Evolutionary conservation across 1,140 invertebrate genomes (phyloP), one percentile per base, ranked within the genome.

Genomic region (Zaprionus lachaisei): DNA sequence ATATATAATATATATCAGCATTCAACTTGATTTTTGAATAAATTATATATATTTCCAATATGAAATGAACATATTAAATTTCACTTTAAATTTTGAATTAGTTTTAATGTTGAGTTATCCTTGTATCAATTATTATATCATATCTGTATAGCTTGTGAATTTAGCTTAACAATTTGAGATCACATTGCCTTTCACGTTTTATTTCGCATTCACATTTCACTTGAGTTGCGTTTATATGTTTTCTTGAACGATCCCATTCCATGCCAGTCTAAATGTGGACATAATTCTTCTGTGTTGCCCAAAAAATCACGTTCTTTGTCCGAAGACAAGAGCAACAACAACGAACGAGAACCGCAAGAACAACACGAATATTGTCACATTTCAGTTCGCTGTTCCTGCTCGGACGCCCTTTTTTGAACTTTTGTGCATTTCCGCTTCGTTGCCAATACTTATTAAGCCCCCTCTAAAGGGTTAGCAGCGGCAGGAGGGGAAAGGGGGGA

Each of bases 261-360:
- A 69, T 85, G 83, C 80, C 81, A 84, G 56, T 22, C 58, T 34
- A 65, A 73, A 73, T 83, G 83, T 67, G 62, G 66, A 82, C 73
- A 79, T 72, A 77, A 83, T 67, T 87, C 77, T 77, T 83, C 66
- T 78, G 70, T 47, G 76, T 79, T 81, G 60, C 63, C 76, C 66
- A 77, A 73, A 77, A 74, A 61, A 87, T 78, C 83, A 87, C 80
- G 83, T 87, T 83, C 83, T 89, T 87, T 87, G 83, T 87, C 80
- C 47, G n/a, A 37, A 31, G 55, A 51, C 26, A 74, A 62, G 4
- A 51, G 56, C 49, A 47, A 56, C 2, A 62, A 57, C 66, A 62
- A 57, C 66, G 28, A 62, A 37, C 55, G 44, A 55, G 34, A 56
- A 24, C 17, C 31, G 47, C 17, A 70, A 41, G 4, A 41, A 72